Percentiles rank a stretch among this genome's conserved stretches.
Evolutionary conservation across 2,797 vertebrate genomes (phyloP).

Genomic region (Pseudochirops corinnae): DNA sequence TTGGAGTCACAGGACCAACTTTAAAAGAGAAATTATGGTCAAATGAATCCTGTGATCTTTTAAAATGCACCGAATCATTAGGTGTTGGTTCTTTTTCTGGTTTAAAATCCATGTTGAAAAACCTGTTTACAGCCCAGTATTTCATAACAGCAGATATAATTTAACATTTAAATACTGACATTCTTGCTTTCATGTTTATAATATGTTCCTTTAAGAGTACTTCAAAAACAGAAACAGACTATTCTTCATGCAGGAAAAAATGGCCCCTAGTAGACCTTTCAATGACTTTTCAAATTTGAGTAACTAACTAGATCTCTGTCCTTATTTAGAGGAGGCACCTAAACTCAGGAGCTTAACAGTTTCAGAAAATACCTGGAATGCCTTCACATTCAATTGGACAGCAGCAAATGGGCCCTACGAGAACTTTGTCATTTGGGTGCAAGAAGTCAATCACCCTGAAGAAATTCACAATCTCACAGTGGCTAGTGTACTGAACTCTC

Average conservation of each 20-base stretch:
- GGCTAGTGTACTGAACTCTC: conserved; percentile 84
- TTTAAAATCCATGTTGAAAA: neutral
- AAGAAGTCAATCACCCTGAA: conserved; percentile 83
- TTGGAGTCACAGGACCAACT: neutral
- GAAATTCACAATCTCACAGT: conserved; percentile 85
- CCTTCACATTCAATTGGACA: conserved; percentile 90
- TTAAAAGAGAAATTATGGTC: neutral
- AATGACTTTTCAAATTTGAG: conserved; percentile 47
- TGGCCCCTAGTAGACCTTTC: neutral
- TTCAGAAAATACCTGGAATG: conserved; percentile 89
- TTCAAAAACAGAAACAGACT: neutral
- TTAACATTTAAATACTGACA: neutral
- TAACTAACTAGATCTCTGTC: conserved; percentile 83
- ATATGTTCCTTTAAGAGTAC: neutral
- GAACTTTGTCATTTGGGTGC: conserved; percentile 88
- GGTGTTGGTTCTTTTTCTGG: neutral
- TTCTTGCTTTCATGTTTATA: neutral
- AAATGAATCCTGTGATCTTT: neutral
- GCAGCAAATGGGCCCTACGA: conserved; percentile 85
- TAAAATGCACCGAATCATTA: neutral
- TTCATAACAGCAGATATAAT: neutral
- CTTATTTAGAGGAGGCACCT: conserved; percentile 88
- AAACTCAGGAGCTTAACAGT: conserved; percentile 85
- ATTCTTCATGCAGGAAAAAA: neutral
- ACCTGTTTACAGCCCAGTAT: neutral